A percentile compares a stretch with the other conserved stretches of the same genome.
phyloP scores from a whole-genome alignment of 2,113 vertebrate species.

The Chionomys nivalis region DNA sequence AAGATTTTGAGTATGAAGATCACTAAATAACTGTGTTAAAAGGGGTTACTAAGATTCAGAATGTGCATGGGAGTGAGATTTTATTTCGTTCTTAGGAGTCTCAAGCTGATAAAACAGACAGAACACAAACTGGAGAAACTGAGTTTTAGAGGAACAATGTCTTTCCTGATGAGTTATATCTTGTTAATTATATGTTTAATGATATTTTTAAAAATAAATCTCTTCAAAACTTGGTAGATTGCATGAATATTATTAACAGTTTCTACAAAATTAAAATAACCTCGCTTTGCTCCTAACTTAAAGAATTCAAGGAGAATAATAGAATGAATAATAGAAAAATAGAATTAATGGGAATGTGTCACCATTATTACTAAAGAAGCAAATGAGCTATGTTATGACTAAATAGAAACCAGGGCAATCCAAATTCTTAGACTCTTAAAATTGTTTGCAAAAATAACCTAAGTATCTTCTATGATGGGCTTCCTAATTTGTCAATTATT shows the following conservation, averaged over 20 bases:
- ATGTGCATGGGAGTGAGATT: neutral
- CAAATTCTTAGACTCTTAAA: neutral
- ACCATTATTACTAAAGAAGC: neutral
- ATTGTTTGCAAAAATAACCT: neutral
- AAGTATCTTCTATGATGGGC: neutral
- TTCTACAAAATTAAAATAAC: neutral
- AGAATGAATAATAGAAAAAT: too few relatives aligned
- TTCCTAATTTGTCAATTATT: neutral
- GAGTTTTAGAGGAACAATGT: neutral
- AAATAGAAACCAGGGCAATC: neutral
- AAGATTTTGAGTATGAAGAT: neutral
- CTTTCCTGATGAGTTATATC: neutral
- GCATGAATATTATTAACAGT: neutral
- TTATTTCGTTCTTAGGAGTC: neutral
- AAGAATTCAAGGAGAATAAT: neutral
- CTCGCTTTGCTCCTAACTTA: neutral
- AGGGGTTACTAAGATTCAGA: too few relatives aligned
- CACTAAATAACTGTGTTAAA: neutral
- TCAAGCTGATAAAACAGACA: neutral
- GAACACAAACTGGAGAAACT: neutral
- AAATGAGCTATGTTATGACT: neutral
- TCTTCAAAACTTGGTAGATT: neutral
- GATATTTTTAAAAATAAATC: neutral
- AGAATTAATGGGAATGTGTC: too few relatives aligned
- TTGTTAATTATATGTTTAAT: neutral